Evolutionary conservation across 2,797 vertebrate genomes (phyloP), one percentile per base, ranked within the genome.

Genomic region (Pogonophryne albipinna): DNA sequence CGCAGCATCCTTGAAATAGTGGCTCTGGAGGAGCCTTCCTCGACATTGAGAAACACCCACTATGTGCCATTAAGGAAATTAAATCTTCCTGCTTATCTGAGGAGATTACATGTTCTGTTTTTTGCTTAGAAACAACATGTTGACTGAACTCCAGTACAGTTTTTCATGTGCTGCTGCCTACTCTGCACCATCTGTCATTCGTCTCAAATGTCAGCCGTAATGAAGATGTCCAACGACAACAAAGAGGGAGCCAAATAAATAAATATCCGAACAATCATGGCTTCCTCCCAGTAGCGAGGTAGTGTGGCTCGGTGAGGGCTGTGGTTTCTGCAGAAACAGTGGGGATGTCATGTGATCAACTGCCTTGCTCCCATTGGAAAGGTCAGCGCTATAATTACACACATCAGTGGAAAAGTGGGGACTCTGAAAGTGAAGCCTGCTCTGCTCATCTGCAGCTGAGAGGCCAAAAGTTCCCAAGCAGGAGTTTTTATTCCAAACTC

Each of bases 351-450:
- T 82, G 86, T 89, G 89, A 91, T 70, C 79, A 74, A 86, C 62
- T 9, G 80, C 81, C 84, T 84, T 56, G 50, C 74, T 90, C 82
- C 87, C 79, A 86, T 79, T 92, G 91, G 89, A 94, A 94, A 93
- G 89, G 91, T 90, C 92, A 93, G 49, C 12, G 76, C 93, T 94
- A 93, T 93, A 94, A 95, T 95, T 94, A 95, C 83, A 91, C 89
- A 90, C 92, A 87, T 89, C 87, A 89, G 92, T 76, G 88, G 92
- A 93, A 93, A 92, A 92, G 84, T 84, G 52, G 55, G 80, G 79
- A 80, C 82, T 88, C 66, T 73, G 77, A 80, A 84, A 56, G 68
- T 62, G 66, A 72, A 76, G 86, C 60, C 86, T 86, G 92, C 76
- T 85, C 71, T 53, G 82, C 82, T 89, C 87, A 76, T 86, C 87